phyloP scores from a whole-genome alignment of 2,888 invertebrate genomes.

The Euclidia mi region DNA sequence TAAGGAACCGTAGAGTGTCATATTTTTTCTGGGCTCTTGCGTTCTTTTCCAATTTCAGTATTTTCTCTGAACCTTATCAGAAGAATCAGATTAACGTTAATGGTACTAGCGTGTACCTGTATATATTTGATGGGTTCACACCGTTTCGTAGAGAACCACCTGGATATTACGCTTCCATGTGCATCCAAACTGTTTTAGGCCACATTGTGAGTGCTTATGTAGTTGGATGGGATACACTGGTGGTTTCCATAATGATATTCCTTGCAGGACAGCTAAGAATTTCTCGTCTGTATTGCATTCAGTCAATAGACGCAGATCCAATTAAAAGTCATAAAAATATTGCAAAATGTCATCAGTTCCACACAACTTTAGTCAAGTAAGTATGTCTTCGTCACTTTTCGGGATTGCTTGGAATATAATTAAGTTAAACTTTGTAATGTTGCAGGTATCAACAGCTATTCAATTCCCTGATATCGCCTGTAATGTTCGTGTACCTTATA shows the following conservation, averaged over 20 bases:
- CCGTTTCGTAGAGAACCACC: conserved; percentile 70
- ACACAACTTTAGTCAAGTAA: conserved; percentile 64
- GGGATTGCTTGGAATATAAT: too few relatives aligned
- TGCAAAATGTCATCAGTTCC: conserved; percentile 66
- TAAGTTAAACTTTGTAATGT: conserved; percentile 20
- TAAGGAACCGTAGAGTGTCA: conserved; percentile 64
- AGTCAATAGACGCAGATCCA: conserved; percentile 49
- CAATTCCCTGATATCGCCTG: conserved; percentile 69
- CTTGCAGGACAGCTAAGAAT: conserved; percentile 76
- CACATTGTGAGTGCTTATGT: conserved; percentile 69
- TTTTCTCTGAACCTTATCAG: conserved; percentile 73
- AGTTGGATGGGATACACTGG: conserved; percentile 74
- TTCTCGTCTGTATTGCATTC: conserved; percentile 60
- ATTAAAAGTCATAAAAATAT: conserved; percentile 65
- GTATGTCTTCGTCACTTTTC: conserved; percentile 18
- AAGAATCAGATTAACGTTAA: conserved; percentile 66
- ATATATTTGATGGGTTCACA: conserved; percentile 73
- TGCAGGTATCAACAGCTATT: conserved; percentile 70
- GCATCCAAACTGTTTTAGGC: conserved; percentile 70
- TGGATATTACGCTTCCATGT: conserved; percentile 72
- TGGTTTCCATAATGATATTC: conserved; percentile 75
- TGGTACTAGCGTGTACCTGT: conserved; percentile 65
- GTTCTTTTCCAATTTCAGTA: conserved; percentile 67
- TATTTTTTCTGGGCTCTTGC: conserved; percentile 72
- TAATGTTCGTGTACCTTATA: conserved; percentile 76